These are phyloP conservation scores for Vulpes vulpes DNA, from an alignment of 2,113 vertebrate species.

Conservation along the genomic window DNA sequence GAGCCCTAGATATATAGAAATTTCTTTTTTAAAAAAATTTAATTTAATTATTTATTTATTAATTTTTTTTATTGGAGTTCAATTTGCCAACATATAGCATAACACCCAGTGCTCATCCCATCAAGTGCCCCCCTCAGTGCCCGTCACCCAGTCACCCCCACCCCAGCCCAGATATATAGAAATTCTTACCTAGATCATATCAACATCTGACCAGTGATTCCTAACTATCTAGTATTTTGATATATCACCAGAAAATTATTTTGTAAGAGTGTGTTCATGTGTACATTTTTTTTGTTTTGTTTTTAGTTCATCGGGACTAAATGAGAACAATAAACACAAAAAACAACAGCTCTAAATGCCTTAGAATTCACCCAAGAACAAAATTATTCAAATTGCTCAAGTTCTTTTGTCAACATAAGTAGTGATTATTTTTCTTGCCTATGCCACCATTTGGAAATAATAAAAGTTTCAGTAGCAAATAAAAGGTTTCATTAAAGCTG, in stretches of 20 bases:
- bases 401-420: conserved; percentile 44
- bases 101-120: too few species aligned
- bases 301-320: conserved; percentile 51
- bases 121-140: too few species aligned
- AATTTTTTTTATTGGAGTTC: too few species aligned
- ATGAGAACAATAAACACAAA: conserved; percentile 1
- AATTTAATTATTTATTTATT: too few species aligned
- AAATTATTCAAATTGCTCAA: conserved; percentile 60
- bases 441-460: conserved; percentile 72
- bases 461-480: conserved; percentile 64
- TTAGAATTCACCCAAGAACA: conserved; percentile 26
- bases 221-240: background rate
- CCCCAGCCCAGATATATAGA: background rate
- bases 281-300: background rate
- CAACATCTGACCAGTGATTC: background rate
- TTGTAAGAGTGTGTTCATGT: background rate
- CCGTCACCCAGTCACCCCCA: too few species aligned
- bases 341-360: background rate
- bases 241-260: background rate
- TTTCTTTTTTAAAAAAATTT: background rate
- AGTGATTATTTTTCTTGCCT: conserved; percentile 68
- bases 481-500: conserved; percentile 74
- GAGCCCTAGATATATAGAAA: background rate
- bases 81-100: too few species aligned
- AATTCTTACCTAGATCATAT: background rate